Evolutionary conservation across 2,113 vertebrate genomes (phyloP), one percentile per base, ranked within the genome.

Genomic region (Leptosomus discolor): DNA sequence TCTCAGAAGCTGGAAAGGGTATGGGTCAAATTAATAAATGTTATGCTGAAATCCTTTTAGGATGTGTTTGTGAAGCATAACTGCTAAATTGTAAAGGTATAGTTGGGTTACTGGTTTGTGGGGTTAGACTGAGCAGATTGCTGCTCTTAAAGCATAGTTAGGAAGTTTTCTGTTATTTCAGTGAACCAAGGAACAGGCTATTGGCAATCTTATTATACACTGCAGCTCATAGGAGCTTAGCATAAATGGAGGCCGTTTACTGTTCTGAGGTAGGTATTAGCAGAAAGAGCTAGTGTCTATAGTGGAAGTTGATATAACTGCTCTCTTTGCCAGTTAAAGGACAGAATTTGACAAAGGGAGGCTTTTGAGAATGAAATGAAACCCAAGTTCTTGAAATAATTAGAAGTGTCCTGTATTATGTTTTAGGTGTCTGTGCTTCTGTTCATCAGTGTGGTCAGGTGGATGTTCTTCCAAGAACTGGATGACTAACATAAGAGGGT

Each of bases 251-350:
- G 27, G 22, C 9, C 34, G 15, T 48, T 81, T 85, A 22, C 32
- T 71, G 37, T 46, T 15, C 14, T 85, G 19, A 61, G 30, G 56
- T 29, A 61, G n/a, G 2, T 71, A 41, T 45, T 57, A 54, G 30
- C 34, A 60, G 26, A 73, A 88, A 19, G 20, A 54, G 1, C 0
- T 51, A 0, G 1, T 15, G 39, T 51, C 0, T 0, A 2, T 41
- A 63, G 12, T 50, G 39, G 36, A 91, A 85, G 34, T 34, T 22
- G 8, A 8, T 71, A 11, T 1, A 60, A 27, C 24, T 50, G 8
- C n/a, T 65, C 2, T 60, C 43, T 75, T 83, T 85, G 32, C 6
- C 7, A 30, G 9, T 60, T 79, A 71, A 64, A 91, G 36, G 36
- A 53, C 45, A 56, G 26, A 51, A 80, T 65, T 91, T 85, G 23